A percentile compares a stretch with the other conserved stretches of the same genome.
phyloP scores from a whole-genome alignment of 1,140 invertebrate species.

The Atta cephalotes region DNA sequence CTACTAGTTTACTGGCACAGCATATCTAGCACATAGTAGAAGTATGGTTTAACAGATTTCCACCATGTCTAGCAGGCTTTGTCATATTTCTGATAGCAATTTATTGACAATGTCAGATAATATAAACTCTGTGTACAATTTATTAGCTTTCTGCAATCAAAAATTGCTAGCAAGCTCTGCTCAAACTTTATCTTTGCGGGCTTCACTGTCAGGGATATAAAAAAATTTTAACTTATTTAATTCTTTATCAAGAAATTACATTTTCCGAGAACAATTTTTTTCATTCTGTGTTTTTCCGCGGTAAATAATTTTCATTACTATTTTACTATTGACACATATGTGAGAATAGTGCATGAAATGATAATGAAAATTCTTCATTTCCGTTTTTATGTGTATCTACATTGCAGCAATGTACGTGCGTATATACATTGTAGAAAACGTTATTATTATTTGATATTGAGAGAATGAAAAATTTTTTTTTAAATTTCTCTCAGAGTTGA shows the following conservation, averaged over 20 bases:
- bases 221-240: neutral
- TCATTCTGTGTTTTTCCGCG: neutral
- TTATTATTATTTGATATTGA: neutral
- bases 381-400: neutral
- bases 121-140: too few species aligned
- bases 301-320: neutral
- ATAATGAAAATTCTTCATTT: neutral
- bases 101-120: too few species aligned
- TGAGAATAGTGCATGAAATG: neutral
- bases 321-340: neutral
- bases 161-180: too few species aligned
- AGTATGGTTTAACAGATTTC: too few species aligned
- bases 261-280: neutral
- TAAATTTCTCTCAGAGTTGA: neutral
- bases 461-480: conserved; percentile 14
- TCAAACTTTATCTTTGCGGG: too few species aligned
- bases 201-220: too few species aligned
- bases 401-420: neutral
- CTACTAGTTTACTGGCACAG: too few species aligned
- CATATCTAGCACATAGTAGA: too few species aligned
- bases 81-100: too few species aligned
- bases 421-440: neutral
- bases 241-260: neutral
- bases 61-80: too few species aligned
- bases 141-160: too few species aligned